Conservation (phyloP, 2,888 invertebrate species). For the Metalampra italica region DNA sequence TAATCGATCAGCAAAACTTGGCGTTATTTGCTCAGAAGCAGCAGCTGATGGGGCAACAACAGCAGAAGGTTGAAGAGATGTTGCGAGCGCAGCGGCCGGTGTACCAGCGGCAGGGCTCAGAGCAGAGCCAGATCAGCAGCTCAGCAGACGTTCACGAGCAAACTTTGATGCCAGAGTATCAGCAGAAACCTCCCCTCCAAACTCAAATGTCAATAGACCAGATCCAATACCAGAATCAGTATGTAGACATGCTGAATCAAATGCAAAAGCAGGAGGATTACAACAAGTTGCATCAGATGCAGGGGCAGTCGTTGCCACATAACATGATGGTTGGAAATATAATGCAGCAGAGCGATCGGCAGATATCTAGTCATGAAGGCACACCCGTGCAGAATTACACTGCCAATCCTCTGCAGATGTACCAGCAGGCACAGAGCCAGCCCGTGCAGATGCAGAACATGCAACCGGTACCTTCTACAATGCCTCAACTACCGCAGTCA, state of each 20-base stretch:
- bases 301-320: conserved; percentile 67
- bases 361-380: conserved; percentile 75
- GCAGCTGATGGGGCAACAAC: conserved; percentile 74
- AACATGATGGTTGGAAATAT: conserved; percentile 61
- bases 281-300: conserved; percentile 53
- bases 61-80: conserved; percentile 66
- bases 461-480: conserved; percentile 25
- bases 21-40: conserved; percentile 72
- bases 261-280: conserved; percentile 49
- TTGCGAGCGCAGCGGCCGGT: conserved; percentile 56
- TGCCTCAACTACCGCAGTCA: conserved; percentile 23
- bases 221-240: conserved; percentile 50
- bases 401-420: conserved; percentile 68
- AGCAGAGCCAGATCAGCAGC: conserved; percentile 68
- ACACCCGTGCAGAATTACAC: conserved; percentile 70
- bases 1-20: conserved; percentile 76
- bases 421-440: conserved; percentile 52
- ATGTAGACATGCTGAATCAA: conserved; percentile 46
- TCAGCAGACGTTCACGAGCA: conserved; percentile 56
- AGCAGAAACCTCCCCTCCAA: conserved; percentile 52
- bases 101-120: conserved; percentile 66
- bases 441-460: conserved; percentile 45
- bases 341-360: conserved; percentile 67
- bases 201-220: conserved; percentile 66
- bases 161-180: conserved; percentile 44